Evolutionary conservation across 2,797 vertebrate genomes (phyloP).

Genomic region (Lacerta agilis): DNA sequence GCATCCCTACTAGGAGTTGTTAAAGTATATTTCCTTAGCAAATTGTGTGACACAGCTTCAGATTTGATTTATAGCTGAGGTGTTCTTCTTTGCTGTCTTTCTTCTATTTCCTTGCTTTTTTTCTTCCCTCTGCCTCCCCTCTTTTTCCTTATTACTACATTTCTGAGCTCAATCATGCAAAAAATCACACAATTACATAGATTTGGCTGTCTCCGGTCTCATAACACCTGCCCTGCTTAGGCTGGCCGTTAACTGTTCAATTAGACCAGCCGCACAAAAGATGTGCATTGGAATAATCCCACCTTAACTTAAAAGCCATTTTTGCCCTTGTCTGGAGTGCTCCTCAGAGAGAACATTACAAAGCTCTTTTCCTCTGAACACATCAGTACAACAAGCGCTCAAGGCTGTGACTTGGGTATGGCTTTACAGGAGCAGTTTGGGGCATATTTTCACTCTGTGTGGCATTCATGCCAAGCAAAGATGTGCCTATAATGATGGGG

Average conservation of each 20-base stretch:
- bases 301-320: constrained; percentile 6
- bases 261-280: constrained; percentile 46
- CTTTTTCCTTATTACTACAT: constrained; percentile 53
- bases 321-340: neutral
- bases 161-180: constrained; percentile 74
- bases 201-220: constrained; percentile 57
- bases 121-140: neutral
- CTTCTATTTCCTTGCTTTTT: neutral
- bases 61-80: constrained; percentile 56
- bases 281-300: neutral
- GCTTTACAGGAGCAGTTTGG: neutral
- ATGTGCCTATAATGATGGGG: neutral
- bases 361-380: neutral
- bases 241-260: constrained; percentile 59
- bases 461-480: too few species aligned
- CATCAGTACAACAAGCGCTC: neutral
- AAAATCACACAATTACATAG: constrained; percentile 78
- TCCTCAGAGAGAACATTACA: rapidly evolving
- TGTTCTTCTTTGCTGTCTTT: neutral
- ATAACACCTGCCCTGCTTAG: constrained; percentile 66
- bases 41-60: neutral
- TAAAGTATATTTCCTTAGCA: rapidly evolving
- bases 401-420: neutral
- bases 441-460: too few species aligned
- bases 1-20: neutral